phyloP scores from a whole-genome alignment of 2,888 invertebrate genomes.

The Caenorhabditis angaria region DNA sequence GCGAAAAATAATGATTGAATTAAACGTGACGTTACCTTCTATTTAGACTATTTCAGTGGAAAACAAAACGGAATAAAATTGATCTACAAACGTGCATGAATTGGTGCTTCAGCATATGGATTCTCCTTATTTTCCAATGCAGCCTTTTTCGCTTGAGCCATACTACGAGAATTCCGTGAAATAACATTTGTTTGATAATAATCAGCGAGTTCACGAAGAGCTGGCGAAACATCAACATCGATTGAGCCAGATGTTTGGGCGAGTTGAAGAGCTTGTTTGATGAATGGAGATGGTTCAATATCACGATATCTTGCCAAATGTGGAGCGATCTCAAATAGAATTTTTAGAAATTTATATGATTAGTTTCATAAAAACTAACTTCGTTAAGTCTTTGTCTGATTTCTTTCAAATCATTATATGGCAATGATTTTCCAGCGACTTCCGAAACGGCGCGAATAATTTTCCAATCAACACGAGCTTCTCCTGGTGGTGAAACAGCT shows the following conservation, averaged over 20 bases:
- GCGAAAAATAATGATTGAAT: too few species aligned
- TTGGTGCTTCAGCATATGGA: constrained; percentile 40
- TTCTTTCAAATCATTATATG: constrained; percentile 87
- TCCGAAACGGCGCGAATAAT: constrained; percentile 95
- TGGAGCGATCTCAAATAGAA: constrained; percentile 79
- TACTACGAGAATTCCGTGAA: constrained; percentile 93
- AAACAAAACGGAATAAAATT: too few species aligned
- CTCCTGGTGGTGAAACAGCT: constrained; percentile 71
- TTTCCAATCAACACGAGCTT: constrained; percentile 97
- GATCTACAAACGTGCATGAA: constrained; percentile 30
- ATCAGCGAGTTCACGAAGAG: constrained; percentile 78
- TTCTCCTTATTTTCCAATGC: constrained; percentile 52
- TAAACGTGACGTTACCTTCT: too few species aligned
- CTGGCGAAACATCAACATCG: constrained; percentile 50
- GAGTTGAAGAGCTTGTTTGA: constrained; percentile 83
- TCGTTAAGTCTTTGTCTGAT: constrained; percentile 84
- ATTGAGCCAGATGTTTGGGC: constrained; percentile 44
- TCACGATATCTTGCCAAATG: constrained; percentile 86
- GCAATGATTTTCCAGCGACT: constrained; percentile 80
- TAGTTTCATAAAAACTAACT: constrained; percentile 56
- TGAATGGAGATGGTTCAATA: constrained; percentile 85
- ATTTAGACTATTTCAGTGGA: constrained; percentile 3
- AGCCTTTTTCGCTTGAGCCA: constrained; percentile 82
- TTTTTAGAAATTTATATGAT: neutral
- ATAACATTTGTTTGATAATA: constrained; percentile 92